Percentiles rank a stretch among this genome's conserved stretches.
These are phyloP conservation scores for Babylonia areolata DNA, from an alignment of 1,140 invertebrate genomes.

Conservation along the genomic window DNA sequence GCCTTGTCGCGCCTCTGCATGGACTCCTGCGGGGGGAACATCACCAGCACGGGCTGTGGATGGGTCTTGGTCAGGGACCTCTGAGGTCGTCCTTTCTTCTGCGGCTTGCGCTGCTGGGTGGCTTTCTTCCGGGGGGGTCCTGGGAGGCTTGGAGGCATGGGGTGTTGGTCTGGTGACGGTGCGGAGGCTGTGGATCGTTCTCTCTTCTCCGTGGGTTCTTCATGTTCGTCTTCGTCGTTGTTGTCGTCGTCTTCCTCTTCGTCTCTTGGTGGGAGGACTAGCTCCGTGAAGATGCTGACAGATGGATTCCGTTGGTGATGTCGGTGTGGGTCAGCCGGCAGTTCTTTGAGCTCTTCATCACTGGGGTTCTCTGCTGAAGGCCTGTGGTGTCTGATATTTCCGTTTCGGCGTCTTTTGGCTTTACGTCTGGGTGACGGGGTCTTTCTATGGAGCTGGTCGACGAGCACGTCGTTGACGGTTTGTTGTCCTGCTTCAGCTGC, in stretches of 20 bases:
- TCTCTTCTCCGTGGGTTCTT: not conserved
- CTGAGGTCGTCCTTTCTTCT: not conserved
- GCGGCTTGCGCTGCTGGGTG: not conserved
- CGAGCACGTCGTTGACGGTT: not conserved
- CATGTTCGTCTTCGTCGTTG: not conserved
- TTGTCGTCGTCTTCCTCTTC: too few relatives aligned
- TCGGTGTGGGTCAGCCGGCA: not conserved
- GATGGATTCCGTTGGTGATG: not conserved
- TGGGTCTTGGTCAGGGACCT: not conserved
- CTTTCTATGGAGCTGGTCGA: not conserved
- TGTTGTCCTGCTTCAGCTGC: not conserved
- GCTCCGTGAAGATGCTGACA: not conserved
- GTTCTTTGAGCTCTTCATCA: not conserved
- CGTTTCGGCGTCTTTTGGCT: not conserved
- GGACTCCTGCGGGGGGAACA: constrained; percentile 5
- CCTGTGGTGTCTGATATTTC: not conserved
- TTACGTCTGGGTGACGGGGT: not conserved
- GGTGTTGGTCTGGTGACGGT: not conserved
- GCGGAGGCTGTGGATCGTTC: not conserved
- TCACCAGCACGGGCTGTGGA: not conserved
- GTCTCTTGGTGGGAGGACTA: not conserved
- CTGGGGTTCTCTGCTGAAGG: not conserved
- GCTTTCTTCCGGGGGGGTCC: not conserved
- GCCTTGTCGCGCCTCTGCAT: constrained; percentile 23
- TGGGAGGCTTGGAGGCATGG: not conserved